Conservation (phyloP, 2,797 vertebrate species). For the Cirrhinus mrigala region DNA sequence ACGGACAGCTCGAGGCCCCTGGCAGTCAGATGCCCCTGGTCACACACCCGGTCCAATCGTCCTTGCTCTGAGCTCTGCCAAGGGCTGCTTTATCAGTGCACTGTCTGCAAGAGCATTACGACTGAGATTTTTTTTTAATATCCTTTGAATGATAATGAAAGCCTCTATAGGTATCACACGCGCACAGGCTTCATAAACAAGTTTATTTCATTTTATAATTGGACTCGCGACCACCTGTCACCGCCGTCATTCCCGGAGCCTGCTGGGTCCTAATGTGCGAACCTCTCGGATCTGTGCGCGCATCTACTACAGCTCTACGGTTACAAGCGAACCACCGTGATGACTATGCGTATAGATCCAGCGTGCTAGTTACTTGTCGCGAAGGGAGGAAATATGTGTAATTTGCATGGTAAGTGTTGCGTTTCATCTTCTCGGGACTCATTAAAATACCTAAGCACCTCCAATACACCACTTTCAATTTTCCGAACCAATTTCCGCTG, state of each 20-base stretch:
- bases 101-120: not conserved
- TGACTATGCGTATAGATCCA: conserved; percentile 9
- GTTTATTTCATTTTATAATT: conserved; percentile 43
- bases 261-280: conserved; percentile 1
- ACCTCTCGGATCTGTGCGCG: not conserved
- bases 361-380: not conserved
- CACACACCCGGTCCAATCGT: conserved; percentile 14
- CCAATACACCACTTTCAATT: conserved; percentile 50
- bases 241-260: not conserved
- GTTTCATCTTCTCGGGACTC: conserved; percentile 33
- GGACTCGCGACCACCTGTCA: conserved; percentile 25
- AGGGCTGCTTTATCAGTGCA: conserved; percentile 7
- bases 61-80: conserved; percentile 37
- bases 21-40: conserved; percentile 1
- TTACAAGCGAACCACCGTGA: conserved; percentile 6
- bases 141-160: conserved; percentile 20
- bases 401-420: conserved; percentile 29
- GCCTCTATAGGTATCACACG: conserved; percentile 30
- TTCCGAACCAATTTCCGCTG: conserved; percentile 44
- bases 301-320: not conserved
- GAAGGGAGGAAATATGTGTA: conserved; percentile 17
- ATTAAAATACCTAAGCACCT: conserved; percentile 48
- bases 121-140: not conserved
- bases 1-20: not conserved
- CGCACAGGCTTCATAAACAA: conserved; percentile 2